Evolutionary conservation across 2,797 vertebrate genomes (phyloP).

Genomic region (Bufotes viridis): DNA sequence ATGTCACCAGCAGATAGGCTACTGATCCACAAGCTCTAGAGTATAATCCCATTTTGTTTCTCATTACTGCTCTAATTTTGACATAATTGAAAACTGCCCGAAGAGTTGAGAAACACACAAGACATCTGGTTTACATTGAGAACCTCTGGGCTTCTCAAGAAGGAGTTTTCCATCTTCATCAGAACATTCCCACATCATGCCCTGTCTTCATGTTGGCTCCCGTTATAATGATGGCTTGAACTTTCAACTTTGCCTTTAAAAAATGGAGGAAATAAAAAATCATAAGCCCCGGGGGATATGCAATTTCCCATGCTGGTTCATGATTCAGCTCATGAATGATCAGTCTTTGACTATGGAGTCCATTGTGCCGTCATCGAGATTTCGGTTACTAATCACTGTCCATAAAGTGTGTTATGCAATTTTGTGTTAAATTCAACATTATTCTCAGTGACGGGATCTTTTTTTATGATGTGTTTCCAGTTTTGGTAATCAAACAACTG

Average conservation of each 20-base stretch:
- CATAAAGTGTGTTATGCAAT: not conserved
- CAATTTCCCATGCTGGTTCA: conserved; percentile 70
- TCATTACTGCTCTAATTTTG: conserved; percentile 70
- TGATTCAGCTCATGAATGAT: conserved; percentile 61
- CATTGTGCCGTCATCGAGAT: not conserved
- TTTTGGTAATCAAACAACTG: not conserved
- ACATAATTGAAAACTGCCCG: conserved; percentile 71
- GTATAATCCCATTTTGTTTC: conserved; percentile 68
- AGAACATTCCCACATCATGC: conserved; percentile 76
- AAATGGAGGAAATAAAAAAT: conserved; percentile 69
- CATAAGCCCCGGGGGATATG: conserved; percentile 63
- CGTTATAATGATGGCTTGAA: conserved; percentile 74
- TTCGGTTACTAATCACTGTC: not conserved
- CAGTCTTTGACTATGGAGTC: not conserved
- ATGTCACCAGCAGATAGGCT: conserved; percentile 64
- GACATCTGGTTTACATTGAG: conserved; percentile 81
- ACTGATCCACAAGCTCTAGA: conserved; percentile 59
- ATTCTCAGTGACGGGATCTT: not conserved
- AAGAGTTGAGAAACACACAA: conserved; percentile 71
- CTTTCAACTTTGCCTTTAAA: conserved; percentile 74
- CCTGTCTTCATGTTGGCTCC: conserved; percentile 73
- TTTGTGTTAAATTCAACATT: not conserved
- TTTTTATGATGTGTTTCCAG: not conserved
- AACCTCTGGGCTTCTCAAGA: conserved; percentile 71
- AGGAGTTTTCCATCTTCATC: conserved; percentile 73